phyloP scores from a whole-genome alignment of 53 echinoderm and acorn worm species.

The Holothuria leucospilota region DNA sequence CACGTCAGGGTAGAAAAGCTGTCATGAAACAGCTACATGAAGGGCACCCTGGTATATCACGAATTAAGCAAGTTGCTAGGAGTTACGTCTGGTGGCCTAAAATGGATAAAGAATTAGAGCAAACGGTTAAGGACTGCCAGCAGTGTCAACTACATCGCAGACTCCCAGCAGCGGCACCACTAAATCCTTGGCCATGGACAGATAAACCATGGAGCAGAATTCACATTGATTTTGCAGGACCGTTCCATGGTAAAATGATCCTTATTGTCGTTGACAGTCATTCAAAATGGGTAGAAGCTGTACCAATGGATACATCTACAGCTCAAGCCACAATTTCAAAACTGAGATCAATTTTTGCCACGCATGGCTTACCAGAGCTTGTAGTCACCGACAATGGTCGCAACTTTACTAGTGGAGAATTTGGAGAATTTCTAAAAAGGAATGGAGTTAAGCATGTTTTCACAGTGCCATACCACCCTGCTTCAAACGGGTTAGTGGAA shows the following conservation, averaged over 20 bases:
- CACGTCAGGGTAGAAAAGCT: conserved; percentile 45
- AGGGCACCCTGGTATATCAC: conserved; percentile 55
- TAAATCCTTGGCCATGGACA: conserved; percentile 62
- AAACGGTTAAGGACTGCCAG: not conserved
- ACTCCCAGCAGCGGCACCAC: conserved; percentile 45
- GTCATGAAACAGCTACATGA: conserved; percentile 55
- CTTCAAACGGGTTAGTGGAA: no score
- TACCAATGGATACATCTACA: not conserved
- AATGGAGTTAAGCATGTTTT: no score
- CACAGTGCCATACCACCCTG: no score
- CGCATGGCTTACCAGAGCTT: no score
- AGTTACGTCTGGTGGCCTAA: conserved; percentile 64
- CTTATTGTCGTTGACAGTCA: conserved; percentile 54
- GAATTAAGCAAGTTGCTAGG: conserved; percentile 47
- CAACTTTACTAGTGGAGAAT: conserved; percentile 6
- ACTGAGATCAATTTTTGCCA: no score
- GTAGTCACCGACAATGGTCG: no score
- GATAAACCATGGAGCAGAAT: conserved; percentile 60
- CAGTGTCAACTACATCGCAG: conserved; percentile 46
- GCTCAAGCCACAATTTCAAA: no score
- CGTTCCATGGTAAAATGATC: not conserved
- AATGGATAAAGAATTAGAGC: conserved; percentile 50
- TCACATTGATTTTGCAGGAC: conserved; percentile 56
- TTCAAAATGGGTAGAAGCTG: conserved; percentile 60
- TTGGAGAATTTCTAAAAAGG: not conserved